Base-by-base conservation (phyloP, 1,140 invertebrate species). In the Drosophila malerkotliana region DNA sequence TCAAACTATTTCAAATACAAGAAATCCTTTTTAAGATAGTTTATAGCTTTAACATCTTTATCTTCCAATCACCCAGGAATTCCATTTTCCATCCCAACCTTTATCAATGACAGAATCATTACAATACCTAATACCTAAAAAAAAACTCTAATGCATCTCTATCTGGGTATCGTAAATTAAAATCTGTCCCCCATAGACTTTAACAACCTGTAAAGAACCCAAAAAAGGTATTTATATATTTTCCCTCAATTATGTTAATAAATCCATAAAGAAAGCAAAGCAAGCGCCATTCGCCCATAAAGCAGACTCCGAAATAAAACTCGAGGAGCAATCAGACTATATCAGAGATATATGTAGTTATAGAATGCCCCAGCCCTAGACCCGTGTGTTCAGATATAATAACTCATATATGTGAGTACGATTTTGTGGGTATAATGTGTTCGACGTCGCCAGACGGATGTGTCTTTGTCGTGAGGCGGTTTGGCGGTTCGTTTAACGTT, bases 191-290 rank as follows among this genome's bases (percentile, higher is more conserved):
- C 24, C 10, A 58, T 60, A 67, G 60, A 68, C 63, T 52, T 72
- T 54, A 76, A 66, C 74, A 53, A 52, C 41, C 60, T 52, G 79
- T 52, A 60, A 77, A 66, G 68, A 71, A 57, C 45, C 49, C 37
- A 14, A 44, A 44, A 44, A 9, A 44, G 71, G 58, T 49, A 37
- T 62, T 78, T 79, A 83, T 83, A 79, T 78, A 79, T 69, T 57
- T 34, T 49, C 45, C 80, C 63, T 66, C 76, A 88, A 88, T 88
- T 88, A 88, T 77, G 61, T 64, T 73, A 67, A 88, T 88, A 88
- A 88, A 83, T 74, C 79, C 79, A 88, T 88, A 79, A 88, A 87
- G 56, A 73, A 80, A 85, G 63, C 74, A 69, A 55, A 69, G 63
- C 72, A 30, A 77, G 66, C 57, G 75, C 74, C 64, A 77, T 47